Base-by-base conservation (phyloP, 2,888 invertebrate genomes). In the Anagyrus pseudococci region DNA sequence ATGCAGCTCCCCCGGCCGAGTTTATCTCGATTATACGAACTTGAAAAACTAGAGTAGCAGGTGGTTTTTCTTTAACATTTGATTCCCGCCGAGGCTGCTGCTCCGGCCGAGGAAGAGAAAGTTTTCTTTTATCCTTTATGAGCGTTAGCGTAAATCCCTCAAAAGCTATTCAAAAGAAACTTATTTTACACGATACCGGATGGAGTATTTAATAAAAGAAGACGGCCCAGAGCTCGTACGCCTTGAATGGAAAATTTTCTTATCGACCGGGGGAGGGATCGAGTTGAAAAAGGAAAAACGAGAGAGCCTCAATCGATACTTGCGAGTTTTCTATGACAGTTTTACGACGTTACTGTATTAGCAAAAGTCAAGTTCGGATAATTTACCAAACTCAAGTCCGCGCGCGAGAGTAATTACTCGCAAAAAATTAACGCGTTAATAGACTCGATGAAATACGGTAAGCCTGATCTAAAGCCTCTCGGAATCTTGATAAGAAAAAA, bases 291-390 rank as follows among this genome's bases (percentile, higher is more conserved):
- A 10, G 22, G 33, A 23, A 23, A 15, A 43, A 37, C 20, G 44
- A 50, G 19, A 54, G 46, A 7, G 40, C 17, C 40, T 63, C 58
- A 63, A 58, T 63, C 62, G 58, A 63, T 58, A 63, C 62, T 63
- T 54, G 7, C 44, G 25, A 62, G 53, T 47, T 58, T 62, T 62
- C 53, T n/a, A 58, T 41, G 62, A 48, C 57, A 53, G 19, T 62
- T 57, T 62, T 58, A 62, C 33, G 53, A 23, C 33, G 13, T 29
- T 26, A 20, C 23, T 46, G 25, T 60, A 50, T 44, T 26, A 37
- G 49, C 43, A 56, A 61, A 29, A 61, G 61, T 44, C 55, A 61
- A 50, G 40, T 46, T 56, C 40, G 19, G 26, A 46, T 40, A 50
- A 56, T 55, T 56, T 22, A n/a, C n/a, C n/a, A n/a, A n/a, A n/a